phyloP scores from a whole-genome alignment of 2,113 vertebrate species.

The Prietella phreatophila region DNA sequence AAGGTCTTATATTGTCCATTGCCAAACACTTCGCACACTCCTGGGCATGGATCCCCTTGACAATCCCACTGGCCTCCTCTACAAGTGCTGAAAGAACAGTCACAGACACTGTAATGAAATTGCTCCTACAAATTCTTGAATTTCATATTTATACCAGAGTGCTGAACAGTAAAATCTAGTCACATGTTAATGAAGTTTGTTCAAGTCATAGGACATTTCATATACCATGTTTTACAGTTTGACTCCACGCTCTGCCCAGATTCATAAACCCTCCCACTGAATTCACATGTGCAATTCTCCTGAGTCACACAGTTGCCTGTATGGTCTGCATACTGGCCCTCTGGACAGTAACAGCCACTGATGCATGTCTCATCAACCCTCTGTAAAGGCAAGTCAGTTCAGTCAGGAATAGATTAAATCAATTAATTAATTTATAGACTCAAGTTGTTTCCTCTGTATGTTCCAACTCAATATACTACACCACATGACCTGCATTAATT shows the following conservation, averaged over 20 bases:
- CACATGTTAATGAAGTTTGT: neutral
- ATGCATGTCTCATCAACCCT: slow-evolving; percentile 49
- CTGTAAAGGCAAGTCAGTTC: slow-evolving; percentile 48
- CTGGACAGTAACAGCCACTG: slow-evolving; percentile 70
- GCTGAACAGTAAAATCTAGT: neutral
- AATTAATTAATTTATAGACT: neutral
- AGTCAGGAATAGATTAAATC: neutral
- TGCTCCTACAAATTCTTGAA: neutral
- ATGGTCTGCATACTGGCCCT: slow-evolving; percentile 67
- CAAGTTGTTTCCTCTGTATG: neutral
- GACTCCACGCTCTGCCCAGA: slow-evolving; percentile 60
- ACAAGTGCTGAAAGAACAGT: slow-evolving; percentile 61
- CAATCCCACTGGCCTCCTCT: slow-evolving; percentile 67
- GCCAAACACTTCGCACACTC: slow-evolving; percentile 73
- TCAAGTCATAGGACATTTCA: neutral
- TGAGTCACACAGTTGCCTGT: slow-evolving; percentile 61
- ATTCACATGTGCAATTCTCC: slow-evolving; percentile 68
- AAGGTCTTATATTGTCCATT: slow-evolving; percentile 76
- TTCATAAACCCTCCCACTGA: slow-evolving; percentile 58
- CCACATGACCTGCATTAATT: neutral
- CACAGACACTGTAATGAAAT: neutral
- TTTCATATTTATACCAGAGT: neutral
- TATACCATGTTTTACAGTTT: slow-evolving; percentile 68
- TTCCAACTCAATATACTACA: neutral
- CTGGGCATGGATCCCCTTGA: slow-evolving; percentile 56